Evolutionary conservation across 1,140 invertebrate genomes (phyloP), one percentile per base, ranked within the genome.

Genomic region (Cydia splendana): DNA sequence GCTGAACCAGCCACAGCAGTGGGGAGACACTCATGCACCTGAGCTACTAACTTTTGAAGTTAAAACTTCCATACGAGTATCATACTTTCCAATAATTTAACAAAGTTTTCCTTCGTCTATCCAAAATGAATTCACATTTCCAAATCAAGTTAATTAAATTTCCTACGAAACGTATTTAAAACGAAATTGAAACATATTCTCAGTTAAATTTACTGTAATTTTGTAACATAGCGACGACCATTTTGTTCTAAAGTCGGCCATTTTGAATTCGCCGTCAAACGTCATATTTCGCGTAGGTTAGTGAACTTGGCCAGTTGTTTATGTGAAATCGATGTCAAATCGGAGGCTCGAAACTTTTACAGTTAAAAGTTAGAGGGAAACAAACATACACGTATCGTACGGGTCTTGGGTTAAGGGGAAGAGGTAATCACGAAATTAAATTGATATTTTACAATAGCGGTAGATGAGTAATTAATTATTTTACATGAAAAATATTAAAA

Each of bases 291-390:
- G 38, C 77, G 65, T 2, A 48, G 45, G 45, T 48, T 48, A 48
- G 2, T 48, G 45, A 48, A 48, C 45, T 48, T 13, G 13, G 45
- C 2, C 4, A 42, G 13, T 15, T 51, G 78, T 74, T 81, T 81
- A 84, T 84, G 81, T 82, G 81, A 84, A 84, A 84, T 81, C 82
- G 69, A 75, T 62, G 71, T 65, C 28, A 9, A 30, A 24, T 38
- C 51, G 65, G 30, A 77, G 48, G 48, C 76, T 76, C 65, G 57
- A 77, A 80, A 80, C 76, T 80, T 80, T 13, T 13, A 57, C 71
- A 76, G 57, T 80, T 78, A 80, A 77, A 80, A 78, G 75, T 80
- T 78, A 24, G 67, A 57, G n/a, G 6, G 13, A 57, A 57, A 57
- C 18, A 57, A 18, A 57, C 53, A 57, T 15, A 57, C 15, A 15